phyloP scores from a whole-genome alignment of 2,797 vertebrate genomes.

The Pyrocephalus nanus region DNA sequence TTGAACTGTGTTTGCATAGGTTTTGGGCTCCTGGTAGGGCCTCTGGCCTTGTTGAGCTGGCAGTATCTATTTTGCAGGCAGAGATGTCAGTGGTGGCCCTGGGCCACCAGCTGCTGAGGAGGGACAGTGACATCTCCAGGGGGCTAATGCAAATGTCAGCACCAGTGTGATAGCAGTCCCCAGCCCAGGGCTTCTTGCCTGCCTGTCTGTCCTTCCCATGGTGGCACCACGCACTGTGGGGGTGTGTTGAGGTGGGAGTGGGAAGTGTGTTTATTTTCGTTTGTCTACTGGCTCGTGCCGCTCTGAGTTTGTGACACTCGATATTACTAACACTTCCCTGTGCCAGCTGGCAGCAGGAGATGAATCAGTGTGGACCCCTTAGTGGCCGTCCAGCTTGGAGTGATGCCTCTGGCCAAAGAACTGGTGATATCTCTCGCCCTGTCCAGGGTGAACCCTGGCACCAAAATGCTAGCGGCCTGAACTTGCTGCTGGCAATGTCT shows the following conservation, averaged over 20 bases:
- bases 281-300: slow-evolving; percentile 44
- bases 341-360: slow-evolving; percentile 51
- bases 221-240: background rate
- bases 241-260: slow-evolving; percentile 43
- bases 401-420: background rate
- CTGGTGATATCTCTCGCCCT: background rate
- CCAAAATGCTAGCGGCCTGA: background rate
- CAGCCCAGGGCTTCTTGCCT: background rate
- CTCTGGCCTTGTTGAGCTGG: background rate
- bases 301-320: background rate
- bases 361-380: background rate
- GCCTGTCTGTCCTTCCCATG: background rate
- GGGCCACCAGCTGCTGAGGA: background rate
- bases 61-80: background rate
- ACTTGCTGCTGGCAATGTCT: background rate
- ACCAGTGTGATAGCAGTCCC: background rate
- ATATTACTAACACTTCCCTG: slow-evolving; percentile 19
- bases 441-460: background rate
- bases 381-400: background rate
- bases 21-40: background rate
- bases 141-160: accelerated
- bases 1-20: background rate
- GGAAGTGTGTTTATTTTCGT: slow-evolving; percentile 54
- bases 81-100: background rate
- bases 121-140: background rate